phyloP scores from a whole-genome alignment of 2,888 invertebrate species.

The Mystacides longicornis region DNA sequence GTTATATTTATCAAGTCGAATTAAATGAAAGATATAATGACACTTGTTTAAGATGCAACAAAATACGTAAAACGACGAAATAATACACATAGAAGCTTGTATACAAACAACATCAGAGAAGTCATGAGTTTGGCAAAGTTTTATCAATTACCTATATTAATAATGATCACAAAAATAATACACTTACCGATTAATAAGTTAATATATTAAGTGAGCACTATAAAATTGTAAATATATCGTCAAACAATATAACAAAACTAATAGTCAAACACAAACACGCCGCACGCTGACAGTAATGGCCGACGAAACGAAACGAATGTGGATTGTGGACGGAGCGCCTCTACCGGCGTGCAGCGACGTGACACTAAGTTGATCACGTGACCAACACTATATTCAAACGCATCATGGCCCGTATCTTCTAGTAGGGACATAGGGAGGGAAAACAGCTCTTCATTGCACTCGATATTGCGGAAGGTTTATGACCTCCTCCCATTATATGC shows the following conservation, averaged over 20 bases:
- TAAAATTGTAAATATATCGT: not conserved
- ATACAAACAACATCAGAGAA: not conserved
- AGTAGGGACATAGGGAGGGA: too few relatives aligned
- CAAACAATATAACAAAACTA: not conserved
- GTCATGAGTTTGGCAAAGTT: not conserved
- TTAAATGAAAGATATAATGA: too few relatives aligned
- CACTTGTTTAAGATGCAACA: too few relatives aligned
- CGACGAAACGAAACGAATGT: not conserved
- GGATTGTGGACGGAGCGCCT: not conserved
- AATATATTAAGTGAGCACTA: not conserved
- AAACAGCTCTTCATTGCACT: too few relatives aligned
- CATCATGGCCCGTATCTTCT: not conserved
- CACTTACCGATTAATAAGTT: not conserved
- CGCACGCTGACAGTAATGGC: not conserved
- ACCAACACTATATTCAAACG: not conserved
- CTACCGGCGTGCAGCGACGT: not conserved
- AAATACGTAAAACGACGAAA: not conserved
- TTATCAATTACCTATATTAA: not conserved
- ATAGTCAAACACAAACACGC: not conserved
- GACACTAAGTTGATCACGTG: not conserved
- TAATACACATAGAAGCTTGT: not conserved
- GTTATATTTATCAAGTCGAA: not conserved
- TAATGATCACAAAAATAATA: not conserved
- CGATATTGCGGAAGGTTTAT: too few relatives aligned
- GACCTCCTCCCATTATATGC: too few relatives aligned